phyloP scores from a whole-genome alignment of 2,888 invertebrate species.

The Ectemnius cavifrons region DNA sequence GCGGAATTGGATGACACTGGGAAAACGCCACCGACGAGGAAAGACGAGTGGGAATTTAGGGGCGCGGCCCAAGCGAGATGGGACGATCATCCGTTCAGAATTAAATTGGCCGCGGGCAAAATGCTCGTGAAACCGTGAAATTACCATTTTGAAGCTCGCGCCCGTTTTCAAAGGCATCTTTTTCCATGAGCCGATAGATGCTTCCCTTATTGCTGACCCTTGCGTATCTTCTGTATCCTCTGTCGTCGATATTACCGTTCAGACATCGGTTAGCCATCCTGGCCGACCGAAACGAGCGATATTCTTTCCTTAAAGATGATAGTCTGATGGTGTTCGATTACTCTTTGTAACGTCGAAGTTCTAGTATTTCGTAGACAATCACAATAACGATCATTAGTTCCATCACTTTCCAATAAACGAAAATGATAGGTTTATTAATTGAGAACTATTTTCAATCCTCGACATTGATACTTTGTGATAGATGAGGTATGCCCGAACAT shows the following conservation, averaged over 20 bases:
- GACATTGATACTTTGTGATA: too few relatives aligned
- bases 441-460: too few relatives aligned
- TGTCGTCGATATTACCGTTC: slow-evolving; percentile 36
- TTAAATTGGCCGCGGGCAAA: slow-evolving; percentile 60
- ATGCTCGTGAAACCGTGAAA: slow-evolving; percentile 57
- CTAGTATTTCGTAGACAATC: too few relatives aligned
- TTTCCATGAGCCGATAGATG: slow-evolving; percentile 43
- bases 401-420: too few relatives aligned
- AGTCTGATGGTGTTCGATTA: too few relatives aligned
- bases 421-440: too few relatives aligned
- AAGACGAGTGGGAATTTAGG: slow-evolving; percentile 23
- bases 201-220: slow-evolving; percentile 42
- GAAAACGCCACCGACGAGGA: slow-evolving; percentile 30
- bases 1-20: slow-evolving; percentile 50
- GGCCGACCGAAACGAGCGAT: too few relatives aligned
- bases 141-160: slow-evolving; percentile 62
- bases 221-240: slow-evolving; percentile 35
- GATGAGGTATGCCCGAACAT: too few relatives aligned
- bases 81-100: slow-evolving; percentile 59
- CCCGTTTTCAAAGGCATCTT: slow-evolving; percentile 56
- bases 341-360: too few relatives aligned
- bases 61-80: slow-evolving; percentile 17
- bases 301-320: too few relatives aligned
- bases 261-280: slow-evolving; percentile 25
- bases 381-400: too few relatives aligned